Evolutionary conservation across 2,113 vertebrate genomes (phyloP).

Genomic region (Cavia aperea): DNA sequence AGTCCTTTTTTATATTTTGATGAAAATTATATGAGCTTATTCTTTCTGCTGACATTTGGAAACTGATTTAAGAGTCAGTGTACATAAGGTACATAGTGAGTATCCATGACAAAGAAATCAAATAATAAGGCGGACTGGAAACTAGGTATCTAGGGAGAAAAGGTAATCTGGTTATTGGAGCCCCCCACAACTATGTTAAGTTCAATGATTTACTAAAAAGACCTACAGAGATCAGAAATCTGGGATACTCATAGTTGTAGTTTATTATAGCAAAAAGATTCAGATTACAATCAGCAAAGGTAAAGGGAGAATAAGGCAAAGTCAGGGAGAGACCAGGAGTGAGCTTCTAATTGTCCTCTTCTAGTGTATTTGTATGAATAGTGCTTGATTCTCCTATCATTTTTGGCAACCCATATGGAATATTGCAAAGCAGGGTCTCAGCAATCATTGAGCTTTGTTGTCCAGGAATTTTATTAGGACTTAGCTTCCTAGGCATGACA

Average conservation of each 20-base stretch:
- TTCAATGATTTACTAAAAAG: background rate
- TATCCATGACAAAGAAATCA: background rate
- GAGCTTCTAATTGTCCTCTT: background rate
- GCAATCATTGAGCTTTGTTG: background rate
- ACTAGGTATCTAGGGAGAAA: background rate
- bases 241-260: background rate
- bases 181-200: background rate
- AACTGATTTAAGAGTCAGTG: background rate
- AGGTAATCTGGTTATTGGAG: background rate
- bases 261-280: background rate
- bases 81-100: background rate
- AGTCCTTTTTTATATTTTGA: background rate
- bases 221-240: background rate
- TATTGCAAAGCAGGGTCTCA: background rate
- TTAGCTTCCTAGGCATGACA: background rate
- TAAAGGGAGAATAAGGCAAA: background rate
- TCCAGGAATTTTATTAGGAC: background rate
- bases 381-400: background rate
- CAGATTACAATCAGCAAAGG: background rate
- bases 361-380: background rate
- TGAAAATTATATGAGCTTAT: background rate
- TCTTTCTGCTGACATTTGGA: background rate
- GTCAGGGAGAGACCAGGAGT: background rate
- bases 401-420: accelerated
- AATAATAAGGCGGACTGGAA: background rate